Percentiles rank a stretch among this genome's conserved stretches.
These are phyloP conservation scores for Dicerorhinus sumatrensis DNA, from an alignment of 2,113 vertebrate species.

Conservation along the genomic window DNA sequence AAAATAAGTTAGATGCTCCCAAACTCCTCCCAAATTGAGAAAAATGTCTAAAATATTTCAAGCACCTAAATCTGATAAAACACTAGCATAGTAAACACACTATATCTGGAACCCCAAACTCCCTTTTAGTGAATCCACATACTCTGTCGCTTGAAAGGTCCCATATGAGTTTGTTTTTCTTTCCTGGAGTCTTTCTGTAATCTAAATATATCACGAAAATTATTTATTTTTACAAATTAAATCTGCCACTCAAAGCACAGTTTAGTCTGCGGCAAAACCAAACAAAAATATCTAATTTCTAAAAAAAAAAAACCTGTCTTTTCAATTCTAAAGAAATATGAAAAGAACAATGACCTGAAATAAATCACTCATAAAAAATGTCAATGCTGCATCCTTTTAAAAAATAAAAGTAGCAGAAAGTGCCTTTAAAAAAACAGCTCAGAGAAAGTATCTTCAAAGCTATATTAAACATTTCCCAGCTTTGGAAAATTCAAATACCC, in stretches of 20 bases:
- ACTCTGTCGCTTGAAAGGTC: constrained; percentile 30
- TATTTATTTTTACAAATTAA: constrained; percentile 64
- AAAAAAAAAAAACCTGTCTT: background rate
- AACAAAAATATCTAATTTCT: constrained; percentile 30
- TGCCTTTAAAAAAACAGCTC: constrained; percentile 43
- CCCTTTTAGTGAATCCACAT: background rate
- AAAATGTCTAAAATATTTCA: constrained; percentile 41
- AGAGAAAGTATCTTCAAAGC: constrained; percentile 60
- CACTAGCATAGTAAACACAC: background rate
- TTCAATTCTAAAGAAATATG: constrained; percentile 42
- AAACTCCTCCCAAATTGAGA: background rate
- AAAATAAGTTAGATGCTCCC: background rate
- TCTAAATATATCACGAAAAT: constrained; percentile 31
- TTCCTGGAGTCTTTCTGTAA: constrained; percentile 21
- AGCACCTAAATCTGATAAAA: background rate
- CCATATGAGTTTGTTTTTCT: constrained; percentile 45
- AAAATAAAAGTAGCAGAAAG: constrained; percentile 39
- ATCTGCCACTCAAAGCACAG: constrained; percentile 50
- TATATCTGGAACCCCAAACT: background rate
- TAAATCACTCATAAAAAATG: constrained; percentile 53
- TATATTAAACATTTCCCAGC: constrained; percentile 42
- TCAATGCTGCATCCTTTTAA: background rate
- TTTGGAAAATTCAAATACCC: constrained; percentile 69
- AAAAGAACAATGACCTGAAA: constrained; percentile 53
- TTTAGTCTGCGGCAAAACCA: constrained; percentile 54